Conservation (phyloP, 2,888 invertebrate genomes). For the Ctenicera cuprea region DNA sequence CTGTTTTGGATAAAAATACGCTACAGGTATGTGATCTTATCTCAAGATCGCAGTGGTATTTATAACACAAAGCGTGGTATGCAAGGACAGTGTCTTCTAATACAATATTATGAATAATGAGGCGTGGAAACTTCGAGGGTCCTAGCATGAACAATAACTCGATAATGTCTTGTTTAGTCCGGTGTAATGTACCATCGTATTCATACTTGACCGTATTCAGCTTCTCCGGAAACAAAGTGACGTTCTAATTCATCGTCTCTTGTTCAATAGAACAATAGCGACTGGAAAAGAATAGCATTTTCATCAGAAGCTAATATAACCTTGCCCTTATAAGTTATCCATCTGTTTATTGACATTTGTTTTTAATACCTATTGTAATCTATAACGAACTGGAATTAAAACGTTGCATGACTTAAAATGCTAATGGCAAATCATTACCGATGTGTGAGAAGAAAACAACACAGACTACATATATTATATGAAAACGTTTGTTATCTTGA, state of each 20-base stretch:
- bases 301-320: conserved; percentile 2
- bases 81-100: conserved; percentile 17
- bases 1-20: neutral
- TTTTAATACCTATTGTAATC: conserved; percentile 8
- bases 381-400: conserved; percentile 12
- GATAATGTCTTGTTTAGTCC: conserved; percentile 4
- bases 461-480: neutral
- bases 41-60: conserved; percentile 40
- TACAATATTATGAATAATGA: conserved; percentile 16
- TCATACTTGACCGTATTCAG: conserved; percentile 30
- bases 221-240: conserved; percentile 21
- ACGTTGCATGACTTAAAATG: neutral
- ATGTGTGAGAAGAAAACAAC: neutral
- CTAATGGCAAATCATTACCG: neutral
- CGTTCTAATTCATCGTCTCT: conserved; percentile 9
- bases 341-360: conserved; percentile 16
- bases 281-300: conserved; percentile 21
- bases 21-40: conserved; percentile 22
- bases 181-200: conserved; percentile 3
- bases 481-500: neutral
- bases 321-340: conserved; percentile 29
- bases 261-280: conserved; percentile 21
- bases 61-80: conserved; percentile 28
- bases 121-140: conserved; percentile 5
- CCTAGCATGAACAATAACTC: conserved; percentile 15